Base-by-base conservation (phyloP, 2,797 vertebrate species). In the Enteromius trimaculatus region DNA sequence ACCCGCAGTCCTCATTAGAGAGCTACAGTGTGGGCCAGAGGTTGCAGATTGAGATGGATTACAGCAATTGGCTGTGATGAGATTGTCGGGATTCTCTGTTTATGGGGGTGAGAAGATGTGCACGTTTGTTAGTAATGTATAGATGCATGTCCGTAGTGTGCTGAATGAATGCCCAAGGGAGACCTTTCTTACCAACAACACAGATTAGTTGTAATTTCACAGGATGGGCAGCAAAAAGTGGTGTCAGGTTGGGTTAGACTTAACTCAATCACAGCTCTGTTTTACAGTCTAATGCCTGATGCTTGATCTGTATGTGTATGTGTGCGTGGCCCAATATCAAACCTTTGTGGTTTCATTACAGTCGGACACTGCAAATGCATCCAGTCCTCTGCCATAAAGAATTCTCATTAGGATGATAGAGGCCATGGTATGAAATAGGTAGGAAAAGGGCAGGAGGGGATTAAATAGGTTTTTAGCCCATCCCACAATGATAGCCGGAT, bases 11-110 rank as follows among this genome's bases (percentile, higher is more conserved):
- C 87, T 68, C 55, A 84, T 86, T 87, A 84, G 78, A 47, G 71
- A 62, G 34, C n/a, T 85, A 89, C 86, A 81, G 62, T 89, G 87
- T 71, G 85, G 83, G 86, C 86, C 88, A 90, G 86, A 90, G 89
- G 89, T 89, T 89, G 85, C 88, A 91, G 88, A 91, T 89, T 90
- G 89, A 91, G 87, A 89, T 81, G 44, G 51, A 65, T 88, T 87
- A 86, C 83, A 87, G 89, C 89, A 84, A 77, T 78, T 39, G 80
- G 83, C 74, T 71, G 74, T 89, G 88, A 90, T 90, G 64, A 86
- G 90, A 90, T 89, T 62, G 72, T 37, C n/a, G 8, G 53, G 42
- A 29, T 71, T 21, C 65, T 71, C 10, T 83, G 65, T 71, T 83
- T 62, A 77, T 70, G 53, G 55, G 37, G 51, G 26, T 78, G 42